These are phyloP conservation scores for Sterrhoptilus dennistouni DNA, from an alignment of 2,113 vertebrate species.

Conservation along the genomic window DNA sequence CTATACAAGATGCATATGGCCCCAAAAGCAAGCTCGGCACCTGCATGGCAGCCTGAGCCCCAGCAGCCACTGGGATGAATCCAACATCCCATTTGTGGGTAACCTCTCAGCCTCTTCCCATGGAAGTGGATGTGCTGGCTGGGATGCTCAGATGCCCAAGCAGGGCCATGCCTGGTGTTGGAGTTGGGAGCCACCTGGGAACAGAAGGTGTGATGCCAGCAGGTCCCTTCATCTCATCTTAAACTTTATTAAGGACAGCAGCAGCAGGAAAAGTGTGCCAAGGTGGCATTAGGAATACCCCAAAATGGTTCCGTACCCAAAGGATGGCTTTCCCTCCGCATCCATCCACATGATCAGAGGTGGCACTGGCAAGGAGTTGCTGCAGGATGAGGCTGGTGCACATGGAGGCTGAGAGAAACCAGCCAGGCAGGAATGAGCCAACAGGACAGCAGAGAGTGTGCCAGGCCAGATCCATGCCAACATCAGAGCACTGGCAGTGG, in stretches of 20 bases:
- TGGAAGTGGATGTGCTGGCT: not conserved
- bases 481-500: not conserved
- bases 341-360: no score
- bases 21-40: not conserved
- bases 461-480: not conserved
- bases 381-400: not conserved
- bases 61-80: not conserved
- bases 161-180: fast-evolving
- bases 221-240: not conserved
- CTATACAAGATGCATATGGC: not conserved
- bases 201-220: not conserved
- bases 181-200: not conserved
- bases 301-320: fast-evolving
- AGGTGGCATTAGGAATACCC: not conserved
- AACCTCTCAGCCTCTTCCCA: not conserved
- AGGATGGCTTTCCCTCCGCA: not conserved
- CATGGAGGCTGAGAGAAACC: not conserved
- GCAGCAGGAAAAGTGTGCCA: not conserved
- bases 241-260: not conserved
- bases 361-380: not conserved
- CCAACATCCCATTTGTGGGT: not conserved
- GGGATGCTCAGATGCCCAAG: not conserved
- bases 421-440: not conserved
- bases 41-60: not conserved
- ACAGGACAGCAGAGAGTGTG: fast-evolving